phyloP scores from a whole-genome alignment of 35 echinoderm and acorn worm genomes.

The Apostichopus japonicus region DNA sequence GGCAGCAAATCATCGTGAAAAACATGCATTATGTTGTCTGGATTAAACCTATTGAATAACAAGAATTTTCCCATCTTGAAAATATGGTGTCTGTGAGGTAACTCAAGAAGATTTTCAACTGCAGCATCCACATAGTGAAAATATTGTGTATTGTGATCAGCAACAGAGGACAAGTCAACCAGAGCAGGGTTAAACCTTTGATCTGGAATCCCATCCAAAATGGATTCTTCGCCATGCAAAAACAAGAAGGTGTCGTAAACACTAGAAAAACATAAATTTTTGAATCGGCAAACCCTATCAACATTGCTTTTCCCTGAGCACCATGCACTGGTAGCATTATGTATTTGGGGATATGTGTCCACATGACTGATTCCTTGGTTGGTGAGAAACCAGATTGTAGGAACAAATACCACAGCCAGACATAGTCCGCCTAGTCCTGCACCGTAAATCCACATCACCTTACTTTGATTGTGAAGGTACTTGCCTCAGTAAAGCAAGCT shows the following conservation, averaged over 20 bases:
- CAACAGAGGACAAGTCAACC: conserved; percentile 82
- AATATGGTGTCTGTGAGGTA: conserved; percentile 28
- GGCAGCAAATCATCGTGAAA: conserved; percentile 95
- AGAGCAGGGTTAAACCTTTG: conserved; percentile 83
- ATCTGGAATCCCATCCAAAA: conserved; percentile 68
- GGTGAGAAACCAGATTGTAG: conserved; percentile 15
- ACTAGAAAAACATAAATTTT: conserved; percentile 82
- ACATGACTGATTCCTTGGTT: not conserved
- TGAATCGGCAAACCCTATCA: conserved; percentile 81
- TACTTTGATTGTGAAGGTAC: too few relatives aligned
- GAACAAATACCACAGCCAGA: not conserved
- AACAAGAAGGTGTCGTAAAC: conserved; percentile 75
- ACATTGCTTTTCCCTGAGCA: conserved; percentile 74
- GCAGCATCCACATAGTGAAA: conserved; percentile 78
- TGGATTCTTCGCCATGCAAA: conserved; percentile 62
- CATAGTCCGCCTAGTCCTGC: not conserved
- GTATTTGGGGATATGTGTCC: not conserved
- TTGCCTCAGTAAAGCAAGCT: too few relatives aligned
- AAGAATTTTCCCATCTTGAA: conserved; percentile 65
- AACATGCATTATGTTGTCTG: conserved; percentile 92
- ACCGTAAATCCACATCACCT: not conserved
- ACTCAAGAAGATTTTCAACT: conserved; percentile 13
- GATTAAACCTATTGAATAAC: conserved; percentile 91
- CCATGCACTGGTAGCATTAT: conserved; percentile 62
- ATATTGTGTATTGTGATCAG: conserved; percentile 97